These are phyloP conservation scores for Parauchenoglanis punctatus DNA, from an alignment of 2,797 vertebrate genomes.

Conservation along the genomic window DNA sequence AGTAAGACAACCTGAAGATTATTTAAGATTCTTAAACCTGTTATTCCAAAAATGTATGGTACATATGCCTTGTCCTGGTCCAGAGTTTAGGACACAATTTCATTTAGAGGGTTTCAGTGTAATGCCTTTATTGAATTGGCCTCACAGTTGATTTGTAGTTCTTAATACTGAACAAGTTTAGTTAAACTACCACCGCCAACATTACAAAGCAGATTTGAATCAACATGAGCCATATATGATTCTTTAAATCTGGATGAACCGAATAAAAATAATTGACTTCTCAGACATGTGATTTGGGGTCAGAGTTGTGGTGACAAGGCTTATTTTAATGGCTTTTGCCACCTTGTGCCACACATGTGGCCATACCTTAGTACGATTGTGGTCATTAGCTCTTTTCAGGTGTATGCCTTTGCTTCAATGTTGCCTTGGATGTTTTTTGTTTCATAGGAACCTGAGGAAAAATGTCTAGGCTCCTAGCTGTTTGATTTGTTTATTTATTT, in stretches of 20 bases:
- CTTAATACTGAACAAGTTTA: no score
- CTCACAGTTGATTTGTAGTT: background rate
- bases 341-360: background rate
- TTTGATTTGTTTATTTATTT: background rate
- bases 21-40: background rate
- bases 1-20: background rate
- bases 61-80: background rate
- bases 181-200: background rate
- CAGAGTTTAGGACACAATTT: background rate
- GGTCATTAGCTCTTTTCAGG: background rate
- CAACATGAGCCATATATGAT: background rate
- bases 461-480: background rate
- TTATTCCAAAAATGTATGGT: background rate
- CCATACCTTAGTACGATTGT: background rate
- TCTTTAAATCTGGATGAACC: no score
- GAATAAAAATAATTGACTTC: background rate
- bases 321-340: background rate
- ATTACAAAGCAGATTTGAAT: background rate
- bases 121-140: background rate
- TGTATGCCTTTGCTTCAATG: background rate
- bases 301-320: background rate
- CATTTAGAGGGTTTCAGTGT: background rate
- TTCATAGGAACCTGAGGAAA: background rate
- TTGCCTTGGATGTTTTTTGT: background rate
- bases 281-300: background rate